These are phyloP conservation scores for Parnassius apollo DNA, from an alignment of 2,888 invertebrate species.

Conservation along the genomic window DNA sequence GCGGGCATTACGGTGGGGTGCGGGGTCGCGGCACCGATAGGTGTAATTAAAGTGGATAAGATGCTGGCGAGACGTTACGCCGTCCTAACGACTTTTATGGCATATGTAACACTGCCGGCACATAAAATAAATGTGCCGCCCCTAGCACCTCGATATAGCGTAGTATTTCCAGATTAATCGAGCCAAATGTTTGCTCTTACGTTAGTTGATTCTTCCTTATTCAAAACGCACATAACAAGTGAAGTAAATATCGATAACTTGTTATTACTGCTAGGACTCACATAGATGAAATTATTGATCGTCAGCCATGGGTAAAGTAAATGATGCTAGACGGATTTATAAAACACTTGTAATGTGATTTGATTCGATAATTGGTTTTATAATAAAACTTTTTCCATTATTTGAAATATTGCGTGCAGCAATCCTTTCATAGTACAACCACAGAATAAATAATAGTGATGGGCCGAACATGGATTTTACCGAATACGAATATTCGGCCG, in stretches of 20 bases:
- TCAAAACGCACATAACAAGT: slow-evolving; percentile 55
- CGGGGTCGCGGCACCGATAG: slow-evolving; percentile 50
- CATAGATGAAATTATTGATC: background rate
- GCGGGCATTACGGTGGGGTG: slow-evolving; percentile 39
- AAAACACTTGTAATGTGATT: no score
- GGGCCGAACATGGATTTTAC: no score
- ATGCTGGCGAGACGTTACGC: slow-evolving; percentile 78
- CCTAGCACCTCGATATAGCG: slow-evolving; percentile 68
- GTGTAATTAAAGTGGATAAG: slow-evolving; percentile 79
- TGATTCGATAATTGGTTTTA: no score
- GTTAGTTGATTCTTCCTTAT: slow-evolving; percentile 60
- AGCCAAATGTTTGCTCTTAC: slow-evolving; percentile 74
- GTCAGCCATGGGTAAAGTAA: no score
- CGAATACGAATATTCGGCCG: no score
- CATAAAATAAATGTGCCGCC: slow-evolving; percentile 80
- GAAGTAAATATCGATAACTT: slow-evolving; percentile 55
- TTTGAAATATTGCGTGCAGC: no score
- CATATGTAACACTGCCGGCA: slow-evolving; percentile 80
- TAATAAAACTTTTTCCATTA: no score
- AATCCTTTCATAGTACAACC: no score
- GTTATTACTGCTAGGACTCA: slow-evolving; percentile 26
- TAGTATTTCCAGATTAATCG: slow-evolving; percentile 74
- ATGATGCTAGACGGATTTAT: no score
- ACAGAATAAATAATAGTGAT: no score
- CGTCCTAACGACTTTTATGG: slow-evolving; percentile 80